These are phyloP conservation scores for Mylabris phalerata DNA, from an alignment of 1,140 invertebrate species.

Conservation along the genomic window DNA sequence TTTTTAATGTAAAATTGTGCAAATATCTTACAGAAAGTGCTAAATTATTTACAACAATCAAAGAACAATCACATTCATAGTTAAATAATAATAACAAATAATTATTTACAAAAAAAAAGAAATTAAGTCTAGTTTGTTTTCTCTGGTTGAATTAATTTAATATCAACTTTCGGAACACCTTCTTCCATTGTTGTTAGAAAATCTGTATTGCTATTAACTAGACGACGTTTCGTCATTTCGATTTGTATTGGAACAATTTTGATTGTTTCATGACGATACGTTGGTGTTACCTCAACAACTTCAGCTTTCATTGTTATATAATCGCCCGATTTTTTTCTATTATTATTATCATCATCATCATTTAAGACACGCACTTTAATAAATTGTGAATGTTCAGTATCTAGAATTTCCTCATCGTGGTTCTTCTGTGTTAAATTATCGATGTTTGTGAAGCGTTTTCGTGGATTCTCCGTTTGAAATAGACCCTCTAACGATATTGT, in stretches of 20 bases:
- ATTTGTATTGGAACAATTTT: slow-evolving; percentile 39
- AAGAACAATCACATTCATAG: slow-evolving; percentile 14
- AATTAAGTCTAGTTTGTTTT: neutral
- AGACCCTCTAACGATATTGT: slow-evolving; percentile 57
- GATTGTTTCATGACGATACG: slow-evolving; percentile 28
- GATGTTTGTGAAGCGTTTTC: neutral
- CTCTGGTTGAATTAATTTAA: slow-evolving; percentile 15
- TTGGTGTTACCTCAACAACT: slow-evolving; percentile 35
- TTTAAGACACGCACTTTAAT: slow-evolving; percentile 34
- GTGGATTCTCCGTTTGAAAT: slow-evolving; percentile 47
- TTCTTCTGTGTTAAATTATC: slow-evolving; percentile 5
- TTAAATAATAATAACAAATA: slow-evolving; percentile 16
- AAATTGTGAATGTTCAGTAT: slow-evolving; percentile 32
- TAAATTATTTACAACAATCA: slow-evolving; percentile 22
- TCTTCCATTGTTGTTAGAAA: slow-evolving; percentile 8
- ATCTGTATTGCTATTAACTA: neutral
- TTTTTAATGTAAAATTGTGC: slow-evolving; percentile 11
- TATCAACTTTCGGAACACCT: slow-evolving; percentile 12
- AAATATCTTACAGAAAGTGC: slow-evolving; percentile 23
- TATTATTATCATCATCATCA: slow-evolving; percentile 15
- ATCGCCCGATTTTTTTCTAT: slow-evolving; percentile 5
- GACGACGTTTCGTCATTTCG: slow-evolving; percentile 22
- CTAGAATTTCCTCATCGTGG: slow-evolving; percentile 32
- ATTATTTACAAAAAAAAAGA: slow-evolving; percentile 6
- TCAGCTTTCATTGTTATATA: slow-evolving; percentile 33